These are phyloP conservation scores for Mechanitis mazaeus DNA, from an alignment of 2,888 invertebrate species.

Conservation along the genomic window DNA sequence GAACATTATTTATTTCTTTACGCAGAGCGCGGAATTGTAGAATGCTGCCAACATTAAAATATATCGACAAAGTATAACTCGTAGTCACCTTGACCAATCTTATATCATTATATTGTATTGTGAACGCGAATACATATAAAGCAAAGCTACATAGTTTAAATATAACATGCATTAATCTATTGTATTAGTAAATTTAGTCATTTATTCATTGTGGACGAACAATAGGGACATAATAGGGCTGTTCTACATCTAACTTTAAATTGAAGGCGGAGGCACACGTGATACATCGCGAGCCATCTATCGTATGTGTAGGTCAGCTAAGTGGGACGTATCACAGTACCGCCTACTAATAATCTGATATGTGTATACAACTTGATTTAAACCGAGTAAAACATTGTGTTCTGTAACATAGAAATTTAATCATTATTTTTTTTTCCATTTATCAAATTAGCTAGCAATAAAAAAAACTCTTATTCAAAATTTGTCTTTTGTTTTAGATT, in stretches of 20 bases:
- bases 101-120: not conserved
- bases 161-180: conserved; percentile 23
- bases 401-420: not conserved
- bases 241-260: conserved; percentile 23
- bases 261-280: conserved; percentile 20
- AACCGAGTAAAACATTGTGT: not conserved
- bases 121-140: no score
- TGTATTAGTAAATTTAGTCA: conserved; percentile 25
- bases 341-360: conserved; percentile 5
- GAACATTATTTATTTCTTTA: no score
- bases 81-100: not conserved
- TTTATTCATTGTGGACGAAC: conserved; percentile 25
- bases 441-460: no score
- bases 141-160: conserved; percentile 10
- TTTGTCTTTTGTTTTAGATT: no score
- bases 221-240: conserved; percentile 24
- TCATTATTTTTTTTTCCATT: no score
- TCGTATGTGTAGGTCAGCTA: conserved; percentile 21
- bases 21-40: no score
- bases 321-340: conserved; percentile 14
- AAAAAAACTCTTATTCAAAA: no score
- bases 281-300: conserved; percentile 13
- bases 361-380: conserved; percentile 1
- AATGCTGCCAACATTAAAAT: not conserved
- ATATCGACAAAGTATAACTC: not conserved